phyloP scores from a whole-genome alignment of 2,113 vertebrate genomes.

The Lanius collurio region DNA sequence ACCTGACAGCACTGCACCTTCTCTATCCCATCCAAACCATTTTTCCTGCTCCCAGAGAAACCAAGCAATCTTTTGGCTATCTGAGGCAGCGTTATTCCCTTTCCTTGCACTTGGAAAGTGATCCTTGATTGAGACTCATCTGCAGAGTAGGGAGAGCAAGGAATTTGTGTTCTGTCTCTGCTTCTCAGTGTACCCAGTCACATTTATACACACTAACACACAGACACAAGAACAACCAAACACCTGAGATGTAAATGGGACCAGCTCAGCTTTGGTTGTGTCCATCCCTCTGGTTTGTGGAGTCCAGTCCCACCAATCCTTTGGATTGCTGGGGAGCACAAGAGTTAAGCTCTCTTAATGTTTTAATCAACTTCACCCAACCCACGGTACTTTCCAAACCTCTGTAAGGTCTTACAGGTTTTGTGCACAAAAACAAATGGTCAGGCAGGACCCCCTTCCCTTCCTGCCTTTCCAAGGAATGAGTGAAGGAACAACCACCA shows the following conservation, averaged over 20 bases:
- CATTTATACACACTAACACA: not conserved
- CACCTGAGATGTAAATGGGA: not conserved
- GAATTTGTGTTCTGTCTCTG: not conserved
- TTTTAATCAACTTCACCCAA: not conserved
- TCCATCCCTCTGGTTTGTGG: no score
- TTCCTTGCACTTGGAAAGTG: not conserved
- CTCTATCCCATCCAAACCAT: not conserved
- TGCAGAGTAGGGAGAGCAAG: not conserved
- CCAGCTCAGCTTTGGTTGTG: not conserved
- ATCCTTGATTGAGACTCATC: not conserved
- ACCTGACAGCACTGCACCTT: not conserved
- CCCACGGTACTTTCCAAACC: not conserved
- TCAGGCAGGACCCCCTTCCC: not conserved
- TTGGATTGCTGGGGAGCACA: not conserved
- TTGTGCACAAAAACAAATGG: not conserved
- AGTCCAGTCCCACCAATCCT: not conserved
- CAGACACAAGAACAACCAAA: not conserved
- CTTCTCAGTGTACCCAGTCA: accelerated
- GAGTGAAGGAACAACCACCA: not conserved
- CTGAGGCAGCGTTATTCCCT: not conserved
- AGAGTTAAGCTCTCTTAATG: not conserved
- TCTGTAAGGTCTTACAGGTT: not conserved
- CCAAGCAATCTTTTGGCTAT: not conserved
- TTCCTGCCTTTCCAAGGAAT: not conserved
- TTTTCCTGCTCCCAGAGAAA: not conserved